These are phyloP conservation scores for Cynoglossus semilaevis DNA, from an alignment of 2,113 vertebrate species.

Conservation along the genomic window DNA sequence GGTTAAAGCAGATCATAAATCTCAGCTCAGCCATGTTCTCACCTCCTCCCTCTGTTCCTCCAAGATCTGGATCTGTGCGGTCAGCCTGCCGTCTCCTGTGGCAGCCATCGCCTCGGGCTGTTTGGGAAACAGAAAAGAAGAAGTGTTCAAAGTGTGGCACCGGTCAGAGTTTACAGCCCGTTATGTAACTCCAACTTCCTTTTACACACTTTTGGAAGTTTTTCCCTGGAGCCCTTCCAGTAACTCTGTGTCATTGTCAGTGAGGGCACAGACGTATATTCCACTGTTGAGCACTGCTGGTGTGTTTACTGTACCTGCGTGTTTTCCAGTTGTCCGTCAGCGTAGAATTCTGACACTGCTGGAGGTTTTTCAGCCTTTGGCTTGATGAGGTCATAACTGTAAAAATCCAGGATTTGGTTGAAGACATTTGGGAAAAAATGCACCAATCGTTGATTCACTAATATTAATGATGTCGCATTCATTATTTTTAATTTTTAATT, in stretches of 20 bases:
- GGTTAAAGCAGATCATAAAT: constrained; percentile 10
- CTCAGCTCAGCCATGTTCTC: constrained; percentile 13
- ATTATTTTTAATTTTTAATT: too few relatives aligned
- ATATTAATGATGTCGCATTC: neutral
- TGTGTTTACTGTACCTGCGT: constrained; percentile 30
- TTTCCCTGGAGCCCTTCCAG: constrained; percentile 36
- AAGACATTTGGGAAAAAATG: neutral
- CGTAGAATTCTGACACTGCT: neutral
- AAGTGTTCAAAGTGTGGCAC: constrained; percentile 30
- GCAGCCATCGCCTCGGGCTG: constrained; percentile 16
- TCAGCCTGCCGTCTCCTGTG: constrained; percentile 3
- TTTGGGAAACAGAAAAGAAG: constrained; percentile 15
- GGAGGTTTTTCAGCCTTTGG: neutral
- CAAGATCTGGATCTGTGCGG: constrained; percentile 47
- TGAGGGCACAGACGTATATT: neutral
- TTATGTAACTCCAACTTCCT: constrained; percentile 51
- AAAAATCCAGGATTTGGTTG: neutral
- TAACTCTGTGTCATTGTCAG: constrained; percentile 22
- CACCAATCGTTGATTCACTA: neutral
- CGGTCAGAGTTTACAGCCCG: neutral
- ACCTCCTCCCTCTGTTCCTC: constrained; percentile 60
- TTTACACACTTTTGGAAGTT: constrained; percentile 62
- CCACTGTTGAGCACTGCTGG: neutral
- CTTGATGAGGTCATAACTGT: constrained; percentile 22
- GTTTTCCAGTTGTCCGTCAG: neutral